Base-by-base conservation (phyloP, 2,888 invertebrate species). In the Rotaria sp. region DNA sequence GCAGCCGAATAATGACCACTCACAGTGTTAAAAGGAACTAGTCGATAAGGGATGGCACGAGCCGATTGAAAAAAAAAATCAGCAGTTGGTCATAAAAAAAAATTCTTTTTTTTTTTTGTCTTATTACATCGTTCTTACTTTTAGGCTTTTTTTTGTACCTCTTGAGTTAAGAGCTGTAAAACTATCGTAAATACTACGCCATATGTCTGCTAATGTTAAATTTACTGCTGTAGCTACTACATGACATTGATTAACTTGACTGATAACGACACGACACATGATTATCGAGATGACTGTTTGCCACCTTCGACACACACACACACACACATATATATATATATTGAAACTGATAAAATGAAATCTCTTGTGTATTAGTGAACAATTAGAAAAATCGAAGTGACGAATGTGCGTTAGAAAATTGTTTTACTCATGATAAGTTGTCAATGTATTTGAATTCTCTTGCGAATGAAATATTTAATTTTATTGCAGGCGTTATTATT, bases 221-320 rank as follows among this genome's bases (percentile, higher is more conserved):
- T 67, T 67, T 67, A 67, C 67, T 67, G 67, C 35, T 67, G 15
- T 67, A 67, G 35, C 67, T 67, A 67, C 67, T 35, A 67, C 35
- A 67, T 67, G 67, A 67, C 67, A 67, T 67, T 67, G 67, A 67
- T 67, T 67, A 67, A 67, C 67, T 67, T 67, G 67, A 67, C 67
- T 67, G 67, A 67, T 67, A 67, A 67, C 67, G 67, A 67, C 67
- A 67, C 35, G 35, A 67, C 21, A 38, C 67, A 67, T 38, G 67
- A 67, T 67, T 67, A 67, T 67, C 67, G 67, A 67, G 67, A 67
- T 67, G 35, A 35, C 67, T 67, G 35, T 67, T 67, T 67, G 67
- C 67, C 67, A 67, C 67, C 67, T 67, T 67, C 35, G 38, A 67
- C 67, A 67, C 67, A 67, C 67, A 67, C 21, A 50, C 50, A 50